Conservation (phyloP, 2,797 vertebrate species). For the Myripristis jacobus region DNA sequence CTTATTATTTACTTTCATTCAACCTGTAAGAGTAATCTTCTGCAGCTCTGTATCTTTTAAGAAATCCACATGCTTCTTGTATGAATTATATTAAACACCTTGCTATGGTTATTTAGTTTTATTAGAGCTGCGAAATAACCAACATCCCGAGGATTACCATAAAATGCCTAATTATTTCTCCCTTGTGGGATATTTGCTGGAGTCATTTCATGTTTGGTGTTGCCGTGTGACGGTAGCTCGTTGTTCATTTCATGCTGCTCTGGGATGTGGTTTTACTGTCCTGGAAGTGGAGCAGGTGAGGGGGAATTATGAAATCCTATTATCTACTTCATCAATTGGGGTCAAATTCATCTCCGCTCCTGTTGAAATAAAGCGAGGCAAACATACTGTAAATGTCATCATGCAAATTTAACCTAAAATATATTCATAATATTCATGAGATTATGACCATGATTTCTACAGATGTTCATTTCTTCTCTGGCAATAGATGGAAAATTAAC, state of each 20-base stretch:
- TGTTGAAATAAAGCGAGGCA: conserved; percentile 20
- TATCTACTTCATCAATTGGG: conserved; percentile 40
- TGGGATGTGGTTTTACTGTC: conserved; percentile 18
- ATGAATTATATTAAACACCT: conserved; percentile 21
- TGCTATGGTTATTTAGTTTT: conserved; percentile 43
- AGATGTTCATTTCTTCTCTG: conserved; percentile 49
- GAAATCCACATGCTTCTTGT: conserved; percentile 19
- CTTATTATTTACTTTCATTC: conserved; percentile 57
- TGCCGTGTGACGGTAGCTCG: conserved; percentile 5
- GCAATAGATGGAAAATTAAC: conserved; percentile 55
- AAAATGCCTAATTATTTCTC: conserved; percentile 51
- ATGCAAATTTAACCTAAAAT: conserved; percentile 46
- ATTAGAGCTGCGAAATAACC: conserved; percentile 44
- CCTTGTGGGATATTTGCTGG: conserved; percentile 30
- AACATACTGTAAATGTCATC: conserved; percentile 38
- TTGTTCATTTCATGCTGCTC: neutral
- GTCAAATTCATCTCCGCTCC: conserved; percentile 48
- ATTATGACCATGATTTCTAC: conserved; percentile 47
- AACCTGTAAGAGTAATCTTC: conserved; percentile 49
- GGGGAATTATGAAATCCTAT: conserved; percentile 41
- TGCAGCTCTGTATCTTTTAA: conserved; percentile 47
- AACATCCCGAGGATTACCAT: conserved; percentile 43
- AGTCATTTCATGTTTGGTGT: conserved; percentile 26
- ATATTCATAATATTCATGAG: conserved; percentile 69
- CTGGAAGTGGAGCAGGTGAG: conserved; percentile 3